phyloP scores from a whole-genome alignment of 2,113 vertebrate species.

The Pachycephala philippinensis region DNA sequence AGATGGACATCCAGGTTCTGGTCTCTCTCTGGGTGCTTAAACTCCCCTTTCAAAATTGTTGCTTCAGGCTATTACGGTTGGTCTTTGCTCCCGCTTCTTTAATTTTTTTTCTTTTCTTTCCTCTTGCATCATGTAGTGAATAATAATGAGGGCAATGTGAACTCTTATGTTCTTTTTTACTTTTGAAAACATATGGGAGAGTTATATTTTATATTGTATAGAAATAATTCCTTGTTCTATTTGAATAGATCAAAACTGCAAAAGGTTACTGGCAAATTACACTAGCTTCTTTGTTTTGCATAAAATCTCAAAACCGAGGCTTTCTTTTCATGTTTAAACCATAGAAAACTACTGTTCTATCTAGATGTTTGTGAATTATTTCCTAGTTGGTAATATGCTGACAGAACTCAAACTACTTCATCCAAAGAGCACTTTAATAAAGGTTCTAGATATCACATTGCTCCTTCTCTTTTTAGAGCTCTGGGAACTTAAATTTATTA shows the following conservation, averaged over 20 bases:
- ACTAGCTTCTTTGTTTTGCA: neutral
- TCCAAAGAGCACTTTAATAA: neutral
- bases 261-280: neutral
- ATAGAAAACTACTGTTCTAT: neutral
- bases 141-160: neutral
- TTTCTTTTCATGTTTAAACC: neutral
- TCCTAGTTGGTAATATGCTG: neutral
- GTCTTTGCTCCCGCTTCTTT: conserved; percentile 17
- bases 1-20: neutral
- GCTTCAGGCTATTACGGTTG: neutral
- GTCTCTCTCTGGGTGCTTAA: neutral
- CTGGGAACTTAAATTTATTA: neutral
- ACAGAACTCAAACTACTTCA: neutral
- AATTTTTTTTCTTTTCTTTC: neutral
- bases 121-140: neutral
- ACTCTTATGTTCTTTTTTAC: neutral
- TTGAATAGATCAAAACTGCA: neutral
- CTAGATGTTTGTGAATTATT: neutral
- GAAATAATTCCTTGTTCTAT: neutral
- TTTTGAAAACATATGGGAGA: neutral
- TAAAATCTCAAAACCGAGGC: neutral
- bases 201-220: neutral
- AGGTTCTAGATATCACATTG: fast-evolving
- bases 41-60: neutral
- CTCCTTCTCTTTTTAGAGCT: neutral